A percentile compares a stretch with the other conserved stretches of the same genome.
phyloP scores from a whole-genome alignment of 2,888 invertebrate species.

The Athalia cordata region DNA sequence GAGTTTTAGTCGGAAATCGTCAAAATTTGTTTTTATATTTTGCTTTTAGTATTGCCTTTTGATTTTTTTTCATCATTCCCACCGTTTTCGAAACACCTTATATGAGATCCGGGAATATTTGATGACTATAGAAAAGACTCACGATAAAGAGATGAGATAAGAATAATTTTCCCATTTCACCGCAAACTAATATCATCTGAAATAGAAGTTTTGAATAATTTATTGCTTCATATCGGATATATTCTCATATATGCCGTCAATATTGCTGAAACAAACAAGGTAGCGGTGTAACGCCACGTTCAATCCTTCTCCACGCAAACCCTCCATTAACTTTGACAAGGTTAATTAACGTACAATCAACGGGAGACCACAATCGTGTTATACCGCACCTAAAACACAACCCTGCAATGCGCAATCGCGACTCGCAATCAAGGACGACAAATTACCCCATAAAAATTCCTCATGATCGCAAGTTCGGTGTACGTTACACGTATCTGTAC shows the following conservation, averaged over 20 bases:
- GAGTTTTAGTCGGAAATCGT: no score
- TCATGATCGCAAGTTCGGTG: background rate
- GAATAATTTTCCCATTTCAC: no score
- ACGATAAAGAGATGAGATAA: no score
- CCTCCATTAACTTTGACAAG: conserved; percentile 46
- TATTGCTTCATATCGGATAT: background rate
- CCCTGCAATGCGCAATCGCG: conserved; percentile 43
- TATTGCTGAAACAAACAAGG: conserved; percentile 25
- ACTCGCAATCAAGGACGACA: conserved; percentile 23
- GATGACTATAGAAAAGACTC: no score
- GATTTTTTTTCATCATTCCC: no score
- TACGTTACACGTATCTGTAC: no score
- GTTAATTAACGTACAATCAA: conserved; percentile 46
- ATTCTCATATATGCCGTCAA: background rate
- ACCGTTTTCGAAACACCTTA: no score
- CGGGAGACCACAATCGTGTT: conserved; percentile 43
- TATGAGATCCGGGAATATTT: no score
- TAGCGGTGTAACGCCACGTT: conserved; percentile 23
- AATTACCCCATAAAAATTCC: conserved; percentile 7
- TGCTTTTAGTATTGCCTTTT: no score
- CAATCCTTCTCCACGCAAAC: conserved; percentile 43
- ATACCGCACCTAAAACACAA: conserved; percentile 43
- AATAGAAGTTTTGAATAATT: background rate
- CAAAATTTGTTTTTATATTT: no score
- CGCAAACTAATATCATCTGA: no score